Evolutionary conservation across 2,797 vertebrate species (phyloP), one percentile per base, ranked within the genome.

Genomic region (Zalophus californianus): DNA sequence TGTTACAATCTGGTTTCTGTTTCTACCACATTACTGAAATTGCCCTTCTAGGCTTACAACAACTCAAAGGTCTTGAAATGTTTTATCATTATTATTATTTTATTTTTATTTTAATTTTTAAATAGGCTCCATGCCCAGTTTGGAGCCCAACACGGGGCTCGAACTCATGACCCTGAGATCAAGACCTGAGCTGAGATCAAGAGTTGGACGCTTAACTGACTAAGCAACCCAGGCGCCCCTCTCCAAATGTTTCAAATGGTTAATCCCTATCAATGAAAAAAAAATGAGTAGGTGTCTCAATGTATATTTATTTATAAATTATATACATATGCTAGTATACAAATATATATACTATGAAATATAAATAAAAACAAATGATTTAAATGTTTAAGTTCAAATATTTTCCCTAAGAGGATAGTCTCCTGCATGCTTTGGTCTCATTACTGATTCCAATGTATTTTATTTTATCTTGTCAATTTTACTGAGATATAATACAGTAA

Each of bases 371-470:
- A 87, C 92, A 87, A 84, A 84, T 90, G 44, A 56, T 93, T 95
- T 94, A 79, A 98, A 86, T 88, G 52, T 84, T 96, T 50, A 96
- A 38, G 9, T 44, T 93, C 56, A 66, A 72, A 58, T 70, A 70
- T 75, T 93, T 93, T 58, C 20, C 23, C 10, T 86, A 86, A 68
- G 52, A 70, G 32, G 10, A 15, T 62, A 62, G 15, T 89, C 32
- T 86, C 32, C 52, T 88, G 23, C 6, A 3, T 77, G 35, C 13
- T 73, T 94, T 86, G 44, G 58, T 85, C 58, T 86, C 68, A 78
- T 79, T 62, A 35, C 6, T n/a, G 60, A 50, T 77, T 95, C 82
- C 18, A 41, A 0, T 44, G 6, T 68, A 41, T 66, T 60, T 95
- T 27, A 52, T 86, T 82, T 62, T 41, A 25, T 84, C 66, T 60